Conservation (phyloP, 2,888 invertebrate genomes). For the Erannis defoliaria region DNA sequence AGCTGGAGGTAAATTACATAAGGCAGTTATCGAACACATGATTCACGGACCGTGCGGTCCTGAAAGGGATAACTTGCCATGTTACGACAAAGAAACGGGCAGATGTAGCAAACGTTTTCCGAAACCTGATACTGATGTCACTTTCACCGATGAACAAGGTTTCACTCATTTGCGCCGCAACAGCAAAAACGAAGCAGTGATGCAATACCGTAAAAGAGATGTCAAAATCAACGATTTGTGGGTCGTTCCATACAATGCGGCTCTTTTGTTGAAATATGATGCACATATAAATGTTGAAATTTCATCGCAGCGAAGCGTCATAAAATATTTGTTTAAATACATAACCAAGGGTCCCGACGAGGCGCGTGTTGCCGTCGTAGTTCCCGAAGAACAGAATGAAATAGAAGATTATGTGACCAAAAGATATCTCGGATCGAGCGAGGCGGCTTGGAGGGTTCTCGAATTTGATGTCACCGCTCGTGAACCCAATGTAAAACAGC, state of each 20-base stretch:
- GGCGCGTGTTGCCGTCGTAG: constrained; percentile 16
- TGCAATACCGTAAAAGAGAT: constrained; percentile 3
- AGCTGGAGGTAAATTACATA: not conserved
- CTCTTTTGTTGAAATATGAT: no score
- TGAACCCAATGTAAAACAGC: constrained; percentile 16
- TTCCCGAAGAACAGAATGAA: not conserved
- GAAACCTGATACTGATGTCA: constrained; percentile 7
- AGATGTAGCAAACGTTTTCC: constrained; percentile 23
- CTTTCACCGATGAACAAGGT: constrained; percentile 4
- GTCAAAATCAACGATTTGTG: no score
- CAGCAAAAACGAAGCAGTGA: not conserved
- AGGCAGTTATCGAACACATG: not conserved
- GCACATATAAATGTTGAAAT: no score
- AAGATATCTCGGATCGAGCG: constrained; percentile 13
- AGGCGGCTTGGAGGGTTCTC: constrained; percentile 22
- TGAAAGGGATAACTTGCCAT: constrained; percentile 15
- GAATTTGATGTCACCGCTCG: constrained; percentile 22
- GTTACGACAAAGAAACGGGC: not conserved
- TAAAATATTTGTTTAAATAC: constrained; percentile 11
- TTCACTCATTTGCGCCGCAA: constrained; percentile 12
- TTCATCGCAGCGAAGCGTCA: constrained; percentile 4
- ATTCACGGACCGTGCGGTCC: constrained; percentile 9
- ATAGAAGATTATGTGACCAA: constrained; percentile 8
- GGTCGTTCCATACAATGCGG: no score
- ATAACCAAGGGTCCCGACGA: constrained; percentile 13